These are phyloP conservation scores for Steatocranus sp. DNA, from an alignment of 2,797 vertebrate species.

Conservation along the genomic window DNA sequence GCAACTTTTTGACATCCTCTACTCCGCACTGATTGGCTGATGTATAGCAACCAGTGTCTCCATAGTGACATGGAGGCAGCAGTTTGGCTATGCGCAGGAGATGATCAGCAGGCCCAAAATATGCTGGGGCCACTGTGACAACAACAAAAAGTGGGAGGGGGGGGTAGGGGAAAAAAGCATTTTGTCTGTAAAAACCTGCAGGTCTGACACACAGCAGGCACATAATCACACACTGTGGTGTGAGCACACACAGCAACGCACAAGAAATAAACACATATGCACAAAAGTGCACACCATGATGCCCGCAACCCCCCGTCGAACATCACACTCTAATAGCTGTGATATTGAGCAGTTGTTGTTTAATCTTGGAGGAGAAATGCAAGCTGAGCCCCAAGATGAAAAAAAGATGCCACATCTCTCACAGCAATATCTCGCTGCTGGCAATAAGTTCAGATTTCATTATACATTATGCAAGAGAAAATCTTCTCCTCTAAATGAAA, in stretches of 20 bases:
- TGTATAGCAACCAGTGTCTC: conserved; percentile 64
- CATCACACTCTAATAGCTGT: conserved; percentile 46
- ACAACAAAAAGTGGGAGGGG: not conserved
- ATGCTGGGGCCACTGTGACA: conserved; percentile 9
- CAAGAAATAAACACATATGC: not conserved
- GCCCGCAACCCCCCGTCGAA: not conserved
- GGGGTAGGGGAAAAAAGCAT: not conserved
- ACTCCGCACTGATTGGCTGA: conserved; percentile 51
- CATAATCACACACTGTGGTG: not conserved
- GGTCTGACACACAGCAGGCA: not conserved
- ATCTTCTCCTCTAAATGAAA: conserved; percentile 63
- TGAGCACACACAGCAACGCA: not conserved
- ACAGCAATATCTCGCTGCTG: conserved; percentile 43
- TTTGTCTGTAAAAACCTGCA: not conserved
- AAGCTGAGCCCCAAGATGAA: conserved; percentile 52
- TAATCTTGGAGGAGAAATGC: conserved; percentile 52
- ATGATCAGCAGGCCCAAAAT: conserved; percentile 35
- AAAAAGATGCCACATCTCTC: conserved; percentile 28
- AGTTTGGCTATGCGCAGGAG: conserved; percentile 22
- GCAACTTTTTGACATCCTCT: conserved; percentile 22
- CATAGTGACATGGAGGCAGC: conserved; percentile 61
- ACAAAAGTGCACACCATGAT: not conserved
- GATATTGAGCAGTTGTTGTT: conserved; percentile 48
- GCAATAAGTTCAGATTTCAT: conserved; percentile 62
- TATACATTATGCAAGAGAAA: conserved; percentile 69